phyloP scores from a whole-genome alignment of 2,797 vertebrate genomes.

The Siniperca undulata region DNA sequence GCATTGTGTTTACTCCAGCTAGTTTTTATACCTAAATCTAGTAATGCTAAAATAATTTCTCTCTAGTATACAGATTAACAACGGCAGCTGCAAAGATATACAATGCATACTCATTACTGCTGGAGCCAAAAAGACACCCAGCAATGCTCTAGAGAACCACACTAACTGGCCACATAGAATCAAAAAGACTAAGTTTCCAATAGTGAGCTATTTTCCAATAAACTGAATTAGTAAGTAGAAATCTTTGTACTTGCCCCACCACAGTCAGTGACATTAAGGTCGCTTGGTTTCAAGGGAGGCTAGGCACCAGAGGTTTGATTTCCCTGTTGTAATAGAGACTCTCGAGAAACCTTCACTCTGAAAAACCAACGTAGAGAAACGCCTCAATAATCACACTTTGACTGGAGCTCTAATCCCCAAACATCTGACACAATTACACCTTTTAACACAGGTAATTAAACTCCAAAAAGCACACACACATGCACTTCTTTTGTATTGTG shows the following conservation, averaged over 20 bases:
- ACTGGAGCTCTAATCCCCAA: conserved; percentile 61
- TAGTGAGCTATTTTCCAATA: conserved; percentile 15
- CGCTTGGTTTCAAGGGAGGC: conserved; percentile 25
- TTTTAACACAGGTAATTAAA: conserved; percentile 74
- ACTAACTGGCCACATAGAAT: not conserved
- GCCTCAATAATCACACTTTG: conserved; percentile 57
- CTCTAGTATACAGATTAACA: not conserved
- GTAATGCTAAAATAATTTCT: conserved; percentile 1
- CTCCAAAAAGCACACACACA: conserved; percentile 30
- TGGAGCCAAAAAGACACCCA: not conserved
- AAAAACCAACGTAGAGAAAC: conserved; percentile 65
- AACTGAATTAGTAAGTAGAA: conserved; percentile 35
- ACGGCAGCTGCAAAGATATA: conserved; percentile 1
- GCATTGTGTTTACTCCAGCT: not conserved
- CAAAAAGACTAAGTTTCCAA: conserved; percentile 2
- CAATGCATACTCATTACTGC: not conserved
- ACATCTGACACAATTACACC: conserved; percentile 71
- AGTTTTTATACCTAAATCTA: not conserved
- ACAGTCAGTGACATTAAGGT: conserved; percentile 41
- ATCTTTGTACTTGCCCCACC: conserved; percentile 22
- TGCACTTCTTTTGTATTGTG: not conserved
- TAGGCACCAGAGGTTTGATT: conserved; percentile 54
- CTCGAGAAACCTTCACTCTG: conserved; percentile 47
- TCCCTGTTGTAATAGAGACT: conserved; percentile 44
- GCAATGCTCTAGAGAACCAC: not conserved